Base-by-base conservation (phyloP, 1,140 invertebrate species). In the Drosophila tristis region DNA sequence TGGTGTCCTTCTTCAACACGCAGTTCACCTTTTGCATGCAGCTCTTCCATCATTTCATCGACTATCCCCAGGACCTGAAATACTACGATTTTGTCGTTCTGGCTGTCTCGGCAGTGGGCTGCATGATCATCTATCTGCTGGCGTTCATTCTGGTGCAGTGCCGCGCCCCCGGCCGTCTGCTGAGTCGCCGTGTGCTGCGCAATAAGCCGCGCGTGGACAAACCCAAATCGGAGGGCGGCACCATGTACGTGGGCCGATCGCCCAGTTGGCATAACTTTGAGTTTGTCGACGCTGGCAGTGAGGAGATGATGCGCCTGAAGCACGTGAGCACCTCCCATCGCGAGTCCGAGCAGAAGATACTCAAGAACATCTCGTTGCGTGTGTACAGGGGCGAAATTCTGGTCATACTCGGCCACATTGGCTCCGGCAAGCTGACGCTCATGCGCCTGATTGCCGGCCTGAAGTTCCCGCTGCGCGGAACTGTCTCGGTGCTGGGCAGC, bases 371-470 rank as follows among this genome's bases (percentile, higher is more conserved):
- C 48, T 94, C 93, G 45, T 74, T 98, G 48, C 95, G 96, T 59
- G 94, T 97, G 51, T 94, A 93, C 63, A 90, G 92, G 63, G 93
- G 93, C 7, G 94, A 95, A 74, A 94, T 95, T 2, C 94, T 93
- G 4, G 93, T 96, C 39, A 82, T 98, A 15, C 92, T 98, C 16
- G 97, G 97, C 0, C 96, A 96, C 79, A 96, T 95, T 61, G 94
- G 94, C 5, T 94, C 94, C 1, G 95, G 94, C 1, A 95, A 95
- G 81, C 95, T 96, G 2, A 96, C 96, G 45, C 93, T 95, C 74
- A 94, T 98, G 94, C 94, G 94, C 13, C 95, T 97, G 90, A 92
- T 97, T 11, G 97, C 96, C 2, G 98, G 97, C 2, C 92, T 98
- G 9, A 96, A 96, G 1, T 93, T 95, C 42, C 64, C 82, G 0